Conservation (phyloP, 2,113 vertebrate species). For the Polypterus bichir region DNA sequence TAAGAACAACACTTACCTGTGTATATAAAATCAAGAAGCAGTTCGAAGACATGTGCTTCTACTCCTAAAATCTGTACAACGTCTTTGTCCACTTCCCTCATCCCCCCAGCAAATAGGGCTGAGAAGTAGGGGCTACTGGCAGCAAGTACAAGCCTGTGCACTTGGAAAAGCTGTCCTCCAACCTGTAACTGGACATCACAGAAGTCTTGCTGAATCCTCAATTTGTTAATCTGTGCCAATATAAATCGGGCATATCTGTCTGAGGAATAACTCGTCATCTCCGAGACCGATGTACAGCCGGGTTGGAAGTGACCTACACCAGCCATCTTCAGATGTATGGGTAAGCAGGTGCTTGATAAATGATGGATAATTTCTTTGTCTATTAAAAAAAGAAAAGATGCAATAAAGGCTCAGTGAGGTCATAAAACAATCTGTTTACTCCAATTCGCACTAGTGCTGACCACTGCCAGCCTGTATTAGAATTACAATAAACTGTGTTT, state of each 20-base stretch:
- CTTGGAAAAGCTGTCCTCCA: constrained; percentile 62
- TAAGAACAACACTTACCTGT: constrained; percentile 53
- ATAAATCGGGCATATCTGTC: constrained; percentile 75
- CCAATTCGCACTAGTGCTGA: too few relatives aligned
- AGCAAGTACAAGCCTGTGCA: constrained; percentile 80
- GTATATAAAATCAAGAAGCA: constrained; percentile 86
- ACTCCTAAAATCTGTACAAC: constrained; percentile 80
- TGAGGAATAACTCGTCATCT: constrained; percentile 43
- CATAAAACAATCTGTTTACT: too few relatives aligned
- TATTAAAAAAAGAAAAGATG: too few relatives aligned
- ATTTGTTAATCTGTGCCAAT: constrained; percentile 80
- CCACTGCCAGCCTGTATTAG: too few relatives aligned
- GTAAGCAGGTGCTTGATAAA: neutral
- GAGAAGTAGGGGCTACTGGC: constrained; percentile 90
- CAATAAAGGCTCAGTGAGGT: too few relatives aligned
- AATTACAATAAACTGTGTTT: too few relatives aligned
- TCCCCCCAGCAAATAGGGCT: constrained; percentile 77
- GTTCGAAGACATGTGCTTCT: constrained; percentile 66
- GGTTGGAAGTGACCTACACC: constrained; percentile 24
- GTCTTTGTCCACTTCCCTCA: constrained; percentile 78
- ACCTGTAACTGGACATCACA: constrained; percentile 82
- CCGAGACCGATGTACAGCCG: constrained; percentile 27
- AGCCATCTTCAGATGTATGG: constrained; percentile 40
- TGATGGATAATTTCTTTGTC: neutral
- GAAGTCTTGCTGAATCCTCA: constrained; percentile 70